Percentiles rank a stretch among this genome's conserved stretches.
These are phyloP conservation scores for Meliscaeva auricollis DNA, from an alignment of 2,888 invertebrate species.

Conservation along the genomic window DNA sequence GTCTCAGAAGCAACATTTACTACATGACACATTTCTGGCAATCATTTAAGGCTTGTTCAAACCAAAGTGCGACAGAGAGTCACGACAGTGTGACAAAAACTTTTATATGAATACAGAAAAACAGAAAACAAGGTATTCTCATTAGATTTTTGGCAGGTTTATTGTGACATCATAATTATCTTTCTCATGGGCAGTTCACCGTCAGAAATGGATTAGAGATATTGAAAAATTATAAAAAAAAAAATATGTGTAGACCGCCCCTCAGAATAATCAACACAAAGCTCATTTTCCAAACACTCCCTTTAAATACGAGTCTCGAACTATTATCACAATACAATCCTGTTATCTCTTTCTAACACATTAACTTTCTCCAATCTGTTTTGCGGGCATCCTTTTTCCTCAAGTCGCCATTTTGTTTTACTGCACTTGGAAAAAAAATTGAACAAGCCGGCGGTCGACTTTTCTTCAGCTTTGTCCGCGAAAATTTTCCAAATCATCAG, in stretches of 20 bases:
- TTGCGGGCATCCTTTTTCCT: background rate
- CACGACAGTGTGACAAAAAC: no score
- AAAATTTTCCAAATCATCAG: slow-evolving; percentile 34
- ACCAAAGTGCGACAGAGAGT: no score
- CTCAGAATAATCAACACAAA: background rate
- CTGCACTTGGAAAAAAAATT: slow-evolving; percentile 36
- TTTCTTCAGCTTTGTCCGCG: slow-evolving; percentile 31
- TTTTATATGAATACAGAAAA: no score
- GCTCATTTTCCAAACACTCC: slow-evolving; percentile 7
- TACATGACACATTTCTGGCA: no score
- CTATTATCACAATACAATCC: background rate
- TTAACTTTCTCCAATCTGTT: slow-evolving; percentile 2
- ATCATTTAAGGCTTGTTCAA: no score
- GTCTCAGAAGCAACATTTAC: no score
- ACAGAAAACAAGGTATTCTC: no score
- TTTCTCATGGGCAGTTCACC: no score
- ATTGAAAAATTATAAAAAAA: no score
- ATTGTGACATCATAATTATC: no score
- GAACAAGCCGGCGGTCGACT: slow-evolving; percentile 62
- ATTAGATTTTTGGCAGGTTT: no score
- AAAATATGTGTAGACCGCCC: background rate
- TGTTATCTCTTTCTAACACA: background rate
- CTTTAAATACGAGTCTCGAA: slow-evolving; percentile 5
- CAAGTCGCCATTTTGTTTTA: slow-evolving; percentile 2
- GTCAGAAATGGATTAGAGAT: no score